A percentile compares a stretch with the other conserved stretches of the same genome.
These are phyloP conservation scores for Dicrurus megarhynchus DNA, from an alignment of 2,113 vertebrate genomes.

Conservation along the genomic window DNA sequence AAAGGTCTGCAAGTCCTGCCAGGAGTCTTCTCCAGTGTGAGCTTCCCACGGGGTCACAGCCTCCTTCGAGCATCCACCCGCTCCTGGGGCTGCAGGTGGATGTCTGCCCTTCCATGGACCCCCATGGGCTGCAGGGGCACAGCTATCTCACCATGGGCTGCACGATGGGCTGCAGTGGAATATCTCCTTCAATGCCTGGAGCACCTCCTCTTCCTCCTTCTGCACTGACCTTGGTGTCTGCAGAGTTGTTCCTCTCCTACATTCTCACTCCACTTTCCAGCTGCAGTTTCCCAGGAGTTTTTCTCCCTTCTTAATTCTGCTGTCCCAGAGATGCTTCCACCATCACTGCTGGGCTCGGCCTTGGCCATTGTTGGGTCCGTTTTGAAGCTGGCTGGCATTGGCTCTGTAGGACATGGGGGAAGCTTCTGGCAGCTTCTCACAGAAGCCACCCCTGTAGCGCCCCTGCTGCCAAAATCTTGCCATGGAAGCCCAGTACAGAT, in stretches of 20 bases:
- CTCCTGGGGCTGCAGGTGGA: not conserved
- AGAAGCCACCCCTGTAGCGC: not conserved
- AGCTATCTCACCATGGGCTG: not conserved
- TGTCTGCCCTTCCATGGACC: not conserved
- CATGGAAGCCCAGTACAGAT: not conserved
- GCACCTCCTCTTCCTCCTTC: not conserved
- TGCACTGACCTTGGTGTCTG: not conserved
- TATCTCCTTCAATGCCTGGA: not conserved
- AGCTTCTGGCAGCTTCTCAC: not conserved
- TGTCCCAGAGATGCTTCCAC: not conserved
- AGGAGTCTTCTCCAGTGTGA: not conserved
- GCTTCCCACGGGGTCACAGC: not conserved
- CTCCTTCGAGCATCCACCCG: not conserved
- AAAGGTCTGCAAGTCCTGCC: not conserved
- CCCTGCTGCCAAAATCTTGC: not conserved
- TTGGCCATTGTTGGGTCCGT: accelerated
- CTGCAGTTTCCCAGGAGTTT: not conserved
- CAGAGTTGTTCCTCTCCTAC: not conserved
- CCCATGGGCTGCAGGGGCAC: not conserved
- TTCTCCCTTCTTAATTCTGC: not conserved
- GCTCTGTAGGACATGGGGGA: accelerated
- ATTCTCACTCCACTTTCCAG: not conserved
- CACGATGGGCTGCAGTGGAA: not conserved
- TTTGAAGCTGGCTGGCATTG: accelerated
- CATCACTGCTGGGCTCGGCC: accelerated